Evolutionary conservation across 2,888 invertebrate species (phyloP), one percentile per base, ranked within the genome.

Genomic region (Platerodrilus igneus): DNA sequence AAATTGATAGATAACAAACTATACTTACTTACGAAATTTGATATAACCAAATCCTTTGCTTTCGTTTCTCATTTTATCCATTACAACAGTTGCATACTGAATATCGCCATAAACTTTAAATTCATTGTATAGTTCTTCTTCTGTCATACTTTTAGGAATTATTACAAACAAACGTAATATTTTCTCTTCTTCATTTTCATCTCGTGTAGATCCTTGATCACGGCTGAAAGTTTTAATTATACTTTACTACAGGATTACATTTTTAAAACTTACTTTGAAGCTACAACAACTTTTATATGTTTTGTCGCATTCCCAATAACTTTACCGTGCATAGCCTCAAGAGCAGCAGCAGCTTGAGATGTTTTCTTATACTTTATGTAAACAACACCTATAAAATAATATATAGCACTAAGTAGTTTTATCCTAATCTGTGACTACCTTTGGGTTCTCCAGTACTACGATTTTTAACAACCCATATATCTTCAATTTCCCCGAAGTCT

Each of bases 361-460:
- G 93, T 90, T 71, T 88, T 92, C 0, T 83, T 75, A 68, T 80
- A 94, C 62, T 93, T 92, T 3, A 95, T 82, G 60, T 90, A 95
- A 0, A 84, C 86, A 29, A 94, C 83, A 36, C 92, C 85, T 83
- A 58, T 13, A 67, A 64, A 48, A 46, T 41, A 37, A 44, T 6
- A 8, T 22, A 16, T 9, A 3, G 2, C 19, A n/a, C 5, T 4
- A 15, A 5, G 4, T 17, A 14, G 9, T 9, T 4, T 26, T 25
- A 30, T n/a, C n/a, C n/a, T n/a, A n/a, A n/a, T n/a, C n/a, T n/a
- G n/a, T n/a, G n/a, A 46, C 50, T 69, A 81, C 83, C 91, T 78
- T 89, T 92, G 52, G 81, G 79, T 56, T 86, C 85, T 31, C 87
- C 86, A 7, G 84, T 81, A 48, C 71, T 75, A 47, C 81, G 79